phyloP scores from a whole-genome alignment of 2,797 vertebrate species.

The Pangasius krempfi region DNA sequence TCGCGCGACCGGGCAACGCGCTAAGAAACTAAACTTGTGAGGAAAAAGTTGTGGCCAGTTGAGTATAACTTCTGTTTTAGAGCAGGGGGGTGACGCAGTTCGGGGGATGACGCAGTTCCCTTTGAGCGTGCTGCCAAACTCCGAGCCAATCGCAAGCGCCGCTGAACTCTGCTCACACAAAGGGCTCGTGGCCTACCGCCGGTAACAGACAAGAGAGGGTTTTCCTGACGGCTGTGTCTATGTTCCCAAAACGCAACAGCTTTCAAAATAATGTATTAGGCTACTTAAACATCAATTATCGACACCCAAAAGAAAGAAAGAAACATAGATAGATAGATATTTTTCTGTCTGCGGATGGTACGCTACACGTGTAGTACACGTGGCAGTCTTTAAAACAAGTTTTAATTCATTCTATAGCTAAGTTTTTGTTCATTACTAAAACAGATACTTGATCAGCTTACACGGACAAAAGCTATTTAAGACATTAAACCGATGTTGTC shows the following conservation, averaged over 20 bases:
- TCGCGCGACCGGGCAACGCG: conserved; percentile 22
- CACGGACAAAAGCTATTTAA: background rate
- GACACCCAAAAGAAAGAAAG: background rate
- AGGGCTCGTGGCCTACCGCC: background rate
- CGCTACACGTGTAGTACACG: background rate
- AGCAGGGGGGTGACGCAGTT: conserved; percentile 45
- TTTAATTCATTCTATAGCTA: background rate
- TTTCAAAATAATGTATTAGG: background rate
- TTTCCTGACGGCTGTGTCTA: background rate
- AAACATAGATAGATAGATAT: background rate
- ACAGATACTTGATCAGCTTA: background rate
- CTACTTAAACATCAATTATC: background rate
- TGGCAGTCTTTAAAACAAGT: background rate
- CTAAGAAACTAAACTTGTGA: conserved; percentile 73
- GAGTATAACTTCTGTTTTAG: conserved; percentile 79
- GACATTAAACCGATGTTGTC: background rate
- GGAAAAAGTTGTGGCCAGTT: conserved; percentile 82
- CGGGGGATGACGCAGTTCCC: conserved; percentile 62
- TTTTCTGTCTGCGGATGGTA: background rate
- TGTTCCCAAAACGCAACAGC: background rate
- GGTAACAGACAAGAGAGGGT: background rate
- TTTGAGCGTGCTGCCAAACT: conserved; percentile 57
- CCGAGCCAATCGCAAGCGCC: conserved; percentile 74
- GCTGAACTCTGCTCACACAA: conserved; percentile 56
- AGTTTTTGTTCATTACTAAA: background rate